Base-by-base conservation (phyloP, 1,140 invertebrate species). In the Drosophila ironensis region DNA sequence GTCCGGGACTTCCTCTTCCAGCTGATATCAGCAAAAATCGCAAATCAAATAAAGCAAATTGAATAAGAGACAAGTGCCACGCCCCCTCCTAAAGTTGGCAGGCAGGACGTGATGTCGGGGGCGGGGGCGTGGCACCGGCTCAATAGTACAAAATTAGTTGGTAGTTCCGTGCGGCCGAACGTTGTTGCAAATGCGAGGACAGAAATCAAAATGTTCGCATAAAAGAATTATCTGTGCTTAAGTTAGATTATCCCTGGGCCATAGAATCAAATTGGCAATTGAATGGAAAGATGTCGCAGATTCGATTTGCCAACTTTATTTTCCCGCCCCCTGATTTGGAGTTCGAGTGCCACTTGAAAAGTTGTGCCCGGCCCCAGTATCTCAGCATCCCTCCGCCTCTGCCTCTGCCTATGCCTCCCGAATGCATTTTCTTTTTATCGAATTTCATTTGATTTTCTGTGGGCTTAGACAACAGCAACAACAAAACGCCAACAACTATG, bases 161-260 rank as follows among this genome's bases (percentile, higher is more conserved):
- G 37, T 74, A 77, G 63, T 76, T 72, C 48, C 45, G 8, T 51
- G 41, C 25, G 42, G 24, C 24, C 24, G n/a, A 33, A 17, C 41
- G 37, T 27, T 50, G 59, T 68, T 70, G 73, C 63, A 77, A 84
- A 64, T 60, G 80, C 57, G 59, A 64, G 52, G 64, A 66, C 42
- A 67, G 50, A 84, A 86, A 84, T 84, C 78, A 84, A 84, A 84
- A 84, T 82, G 78, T 86, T 71, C 80, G 57, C 75, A 84, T 84
- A 84, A 84, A 86, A 86, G 80, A 86, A 84, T 84, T 84, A 84
- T 84, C 80, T 86, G 64, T 74, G 71, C 80, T 84, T 84, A 86
- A 86, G 80, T 84, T 86, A 70, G 80, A 84, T 86, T 84, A 84
- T 84, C 80, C 69, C 41, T 68, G 53, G 60, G 64, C 66, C 80